Evolutionary conservation across 2,113 vertebrate genomes (phyloP).

Genomic region (Oreochromis niloticus): DNA sequence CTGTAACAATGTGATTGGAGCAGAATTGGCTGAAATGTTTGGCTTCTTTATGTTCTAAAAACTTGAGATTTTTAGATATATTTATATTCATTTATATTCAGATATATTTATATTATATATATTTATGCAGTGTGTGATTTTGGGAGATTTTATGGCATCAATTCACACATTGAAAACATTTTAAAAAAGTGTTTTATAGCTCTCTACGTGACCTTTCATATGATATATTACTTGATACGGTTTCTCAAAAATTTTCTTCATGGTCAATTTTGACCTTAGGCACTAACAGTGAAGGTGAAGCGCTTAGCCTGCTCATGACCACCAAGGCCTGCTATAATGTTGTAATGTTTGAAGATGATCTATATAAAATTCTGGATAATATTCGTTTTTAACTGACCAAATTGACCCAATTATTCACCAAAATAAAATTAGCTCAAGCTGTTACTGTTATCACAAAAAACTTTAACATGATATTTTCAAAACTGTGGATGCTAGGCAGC

Average conservation of each 20-base stretch:
- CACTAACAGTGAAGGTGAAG: neutral
- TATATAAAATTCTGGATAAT: neutral
- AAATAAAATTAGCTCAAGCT: neutral
- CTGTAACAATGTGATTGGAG: neutral
- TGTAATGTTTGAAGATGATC: neutral
- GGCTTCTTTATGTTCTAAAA: too few relatives aligned
- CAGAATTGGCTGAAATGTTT: too few relatives aligned
- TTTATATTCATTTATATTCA: too few relatives aligned
- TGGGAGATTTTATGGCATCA: too few relatives aligned
- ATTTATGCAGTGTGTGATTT: too few relatives aligned
- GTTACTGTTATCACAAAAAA: neutral
- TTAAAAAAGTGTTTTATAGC: neutral
- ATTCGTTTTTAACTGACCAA: accelerated
- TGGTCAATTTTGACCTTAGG: neutral
- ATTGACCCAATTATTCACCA: neutral
- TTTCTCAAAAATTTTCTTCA: neutral
- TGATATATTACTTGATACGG: neutral
- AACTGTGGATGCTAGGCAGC: neutral
- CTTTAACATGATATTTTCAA: neutral
- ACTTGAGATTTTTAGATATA: too few relatives aligned
- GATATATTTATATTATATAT: too few relatives aligned
- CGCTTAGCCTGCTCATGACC: neutral
- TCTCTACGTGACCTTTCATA: neutral
- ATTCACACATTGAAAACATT: too few relatives aligned
- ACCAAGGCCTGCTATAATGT: neutral